Base-by-base conservation (phyloP, 2,113 vertebrate genomes). In the Lamprologus speciosus region DNA sequence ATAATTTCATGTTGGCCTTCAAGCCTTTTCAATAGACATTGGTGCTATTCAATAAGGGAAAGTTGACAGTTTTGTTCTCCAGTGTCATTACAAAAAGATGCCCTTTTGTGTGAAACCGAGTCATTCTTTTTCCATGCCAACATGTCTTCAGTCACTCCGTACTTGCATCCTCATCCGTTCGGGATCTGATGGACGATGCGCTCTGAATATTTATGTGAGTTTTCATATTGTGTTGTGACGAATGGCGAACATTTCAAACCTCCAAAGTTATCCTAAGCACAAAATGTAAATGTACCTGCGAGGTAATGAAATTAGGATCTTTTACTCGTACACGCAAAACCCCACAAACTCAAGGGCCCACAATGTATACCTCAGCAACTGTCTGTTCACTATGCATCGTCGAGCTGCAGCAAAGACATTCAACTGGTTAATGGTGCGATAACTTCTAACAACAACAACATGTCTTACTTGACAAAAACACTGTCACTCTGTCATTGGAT, bases 321-420 rank as follows among this genome's bases (percentile, higher is more conserved):
- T 91, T 91, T 82, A 86, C 89, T 75, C 79, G 60, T 28, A 16
- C 19, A 28, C 54, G 26, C 40, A 28, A 81, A 83, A 60, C 16
- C 70, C 70, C 70, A 54, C 86, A 58, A 93, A 87, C 91, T 94
- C 94, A 94, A 94, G 94, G 94, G 95, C 93, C 94, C 90, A 91
- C 94, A 88, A 90, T 94, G 88, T 93, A 95, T 96, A 96, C 95
- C 95, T 96, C 95, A 95, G 89, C 89, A 68, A 93, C 91, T 91
- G 88, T 94, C 89, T 94, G 94, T 93, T 92, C 94, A 95, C 94
- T 95, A 95, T 95, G 95, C 95, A 96, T 95, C 86, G 87, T 91
- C 83, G 55, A 95, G 91, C 92, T 94, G 91, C 95, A 94, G 89
- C 91, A 87, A 84, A 93, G 88, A 91, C 90, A 85, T 92, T 91